Evolutionary conservation across 2,888 invertebrate species (phyloP), one percentile per base, ranked within the genome.

Genomic region (Ecliptopera silaceata): DNA sequence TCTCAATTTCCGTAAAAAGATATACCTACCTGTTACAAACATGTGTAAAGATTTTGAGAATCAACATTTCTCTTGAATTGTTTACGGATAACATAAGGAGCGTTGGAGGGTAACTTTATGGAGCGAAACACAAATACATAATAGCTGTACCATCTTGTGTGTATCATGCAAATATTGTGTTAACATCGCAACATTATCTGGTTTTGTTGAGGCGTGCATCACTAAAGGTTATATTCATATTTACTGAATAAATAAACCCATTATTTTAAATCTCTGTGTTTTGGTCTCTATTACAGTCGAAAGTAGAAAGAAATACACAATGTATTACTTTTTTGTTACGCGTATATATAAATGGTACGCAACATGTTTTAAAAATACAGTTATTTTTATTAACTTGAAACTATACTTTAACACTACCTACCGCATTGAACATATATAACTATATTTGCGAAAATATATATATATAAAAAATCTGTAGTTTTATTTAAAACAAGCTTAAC

Each of bases 181-280:
- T 54, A 41, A 47, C 13, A 26, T 43, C 31, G 18, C 49, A 51
- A 43, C 22, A 52, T 29, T 39, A 49, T 45, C 55, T 53, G 34
- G 20, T 42, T 45, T 49, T 45, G 45, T 38, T 15, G 34, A 34
- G 15, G 15, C 34, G 34, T 34, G 26, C 34, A 49, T 34, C 29
- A 42, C 41, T 26, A 17, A 34, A 22, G 43, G 20, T 41, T 41
- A 42, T 46, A 29, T 38, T 41, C 13, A 36, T 58, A 53, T 49
- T 53, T 49, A 45, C 29, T 49, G 44, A 44, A 53, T 45, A 49
- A 49, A 58, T 41, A 46, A 49, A 53, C 41, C 43, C 20, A 17
- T 53, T 42, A 41, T 11, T 34, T 44, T 44, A 38, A 31, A 38
- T 47, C n/a, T 10, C 34, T 6, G 42, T 32, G 11, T 48, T 38